These are phyloP conservation scores for Vombatus ursinus DNA, from an alignment of 2,113 vertebrate genomes.

Conservation along the genomic window DNA sequence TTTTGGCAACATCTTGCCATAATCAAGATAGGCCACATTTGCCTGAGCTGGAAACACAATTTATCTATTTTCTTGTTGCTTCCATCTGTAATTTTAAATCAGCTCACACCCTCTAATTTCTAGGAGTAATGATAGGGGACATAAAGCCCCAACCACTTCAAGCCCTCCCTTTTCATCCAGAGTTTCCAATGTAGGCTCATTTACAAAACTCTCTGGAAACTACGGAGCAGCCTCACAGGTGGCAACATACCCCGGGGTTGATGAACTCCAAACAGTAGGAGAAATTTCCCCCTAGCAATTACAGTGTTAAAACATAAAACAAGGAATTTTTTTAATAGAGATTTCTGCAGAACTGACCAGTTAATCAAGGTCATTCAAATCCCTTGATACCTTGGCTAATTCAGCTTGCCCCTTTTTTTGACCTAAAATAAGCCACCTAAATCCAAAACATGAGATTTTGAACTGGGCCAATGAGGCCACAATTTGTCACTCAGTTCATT, in stretches of 20 bases:
- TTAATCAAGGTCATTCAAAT: constrained; percentile 63
- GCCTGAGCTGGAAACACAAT: constrained; percentile 28
- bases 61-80: constrained; percentile 30
- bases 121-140: neutral
- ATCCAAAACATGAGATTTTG: constrained; percentile 71
- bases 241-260: constrained; percentile 3
- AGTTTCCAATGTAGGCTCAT: neutral
- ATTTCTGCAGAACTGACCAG: constrained; percentile 39
- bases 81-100: constrained; percentile 39
- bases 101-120: constrained; percentile 26
- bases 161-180: neutral
- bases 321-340: constrained; percentile 36
- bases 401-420: constrained; percentile 49
- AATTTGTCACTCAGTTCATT: constrained; percentile 67
- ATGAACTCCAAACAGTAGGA: neutral
- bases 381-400: constrained; percentile 59
- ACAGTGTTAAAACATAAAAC: constrained; percentile 57
- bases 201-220: constrained; percentile 32
- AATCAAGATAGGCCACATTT: constrained; percentile 16
- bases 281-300: constrained; percentile 18
- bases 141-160: neutral
- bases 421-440: constrained; percentile 72
- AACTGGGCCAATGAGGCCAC: constrained; percentile 46
- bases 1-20: constrained; percentile 36
- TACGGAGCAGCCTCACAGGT: constrained; percentile 1